A percentile compares a stretch with the other conserved stretches of the same genome.
Evolutionary conservation across 2,797 vertebrate species (phyloP).

Genomic region (Mustela erminea): DNA sequence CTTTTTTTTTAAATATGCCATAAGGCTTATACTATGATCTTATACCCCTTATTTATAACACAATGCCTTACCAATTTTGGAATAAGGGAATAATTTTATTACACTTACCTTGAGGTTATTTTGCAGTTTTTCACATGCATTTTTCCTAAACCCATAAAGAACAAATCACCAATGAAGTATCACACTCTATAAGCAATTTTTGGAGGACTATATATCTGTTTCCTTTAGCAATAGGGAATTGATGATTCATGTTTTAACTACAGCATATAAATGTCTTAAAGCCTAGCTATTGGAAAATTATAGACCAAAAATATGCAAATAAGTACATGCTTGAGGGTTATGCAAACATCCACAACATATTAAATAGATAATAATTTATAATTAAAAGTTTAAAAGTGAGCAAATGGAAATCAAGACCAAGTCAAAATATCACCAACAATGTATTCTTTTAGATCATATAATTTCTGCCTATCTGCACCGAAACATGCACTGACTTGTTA

Average conservation of each 20-base stretch:
- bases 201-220: background rate
- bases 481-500: background rate
- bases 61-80: background rate
- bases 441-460: background rate
- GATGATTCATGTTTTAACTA: constrained; percentile 56
- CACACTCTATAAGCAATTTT: background rate
- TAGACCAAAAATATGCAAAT: constrained; percentile 68
- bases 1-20: background rate
- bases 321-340: background rate
- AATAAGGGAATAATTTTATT: background rate
- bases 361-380: constrained; percentile 51
- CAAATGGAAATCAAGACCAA: background rate
- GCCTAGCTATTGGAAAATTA: constrained; percentile 49
- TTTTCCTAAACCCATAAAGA: background rate
- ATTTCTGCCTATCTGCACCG: background rate
- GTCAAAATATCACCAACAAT: background rate
- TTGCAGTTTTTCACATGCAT: background rate
- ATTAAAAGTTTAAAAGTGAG: constrained; percentile 19
- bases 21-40: background rate
- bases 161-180: constrained; percentile 15
- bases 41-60: background rate
- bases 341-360: background rate
- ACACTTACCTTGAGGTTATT: background rate
- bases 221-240: background rate
- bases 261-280: constrained; percentile 61